These are phyloP conservation scores for Poeciliopsis turneri DNA, from an alignment of 2,797 vertebrate genomes.

Conservation along the genomic window DNA sequence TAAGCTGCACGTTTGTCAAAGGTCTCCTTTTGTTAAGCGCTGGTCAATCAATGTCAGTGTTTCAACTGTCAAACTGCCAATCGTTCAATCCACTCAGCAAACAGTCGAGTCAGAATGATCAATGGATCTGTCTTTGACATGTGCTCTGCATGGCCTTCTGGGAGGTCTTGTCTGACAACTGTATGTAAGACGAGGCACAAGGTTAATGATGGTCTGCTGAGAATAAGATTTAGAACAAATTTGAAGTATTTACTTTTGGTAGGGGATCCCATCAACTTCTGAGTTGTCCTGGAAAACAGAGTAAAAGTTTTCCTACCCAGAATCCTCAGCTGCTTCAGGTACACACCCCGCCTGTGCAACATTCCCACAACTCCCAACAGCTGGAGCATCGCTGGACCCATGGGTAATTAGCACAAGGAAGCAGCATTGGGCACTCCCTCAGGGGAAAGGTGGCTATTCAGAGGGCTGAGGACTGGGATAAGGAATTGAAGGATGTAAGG, in stretches of 20 bases:
- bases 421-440: constrained; percentile 62
- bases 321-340: constrained; percentile 45
- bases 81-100: constrained; percentile 66
- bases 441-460: constrained; percentile 61
- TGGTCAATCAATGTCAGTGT: constrained; percentile 64
- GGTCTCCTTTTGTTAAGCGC: constrained; percentile 61
- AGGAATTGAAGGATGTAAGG: constrained; percentile 41
- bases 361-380: constrained; percentile 75
- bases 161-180: constrained; percentile 51
- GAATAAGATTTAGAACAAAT: constrained; percentile 7
- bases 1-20: constrained; percentile 59
- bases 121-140: constrained; percentile 62
- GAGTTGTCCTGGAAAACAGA: constrained; percentile 52
- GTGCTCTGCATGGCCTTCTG: constrained; percentile 19
- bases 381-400: constrained; percentile 74
- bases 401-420: constrained; percentile 80
- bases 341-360: constrained; percentile 56
- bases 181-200: constrained; percentile 19
- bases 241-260: not conserved
- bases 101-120: constrained; percentile 62
- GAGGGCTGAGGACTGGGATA: constrained; percentile 48
- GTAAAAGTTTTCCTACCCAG: constrained; percentile 65
- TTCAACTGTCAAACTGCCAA: constrained; percentile 67
- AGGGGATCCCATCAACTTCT: constrained; percentile 19
- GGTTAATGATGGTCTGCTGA: constrained; percentile 21